phyloP scores from a whole-genome alignment of 2,113 vertebrate genomes.

The Plecturocebus donacophilus region DNA sequence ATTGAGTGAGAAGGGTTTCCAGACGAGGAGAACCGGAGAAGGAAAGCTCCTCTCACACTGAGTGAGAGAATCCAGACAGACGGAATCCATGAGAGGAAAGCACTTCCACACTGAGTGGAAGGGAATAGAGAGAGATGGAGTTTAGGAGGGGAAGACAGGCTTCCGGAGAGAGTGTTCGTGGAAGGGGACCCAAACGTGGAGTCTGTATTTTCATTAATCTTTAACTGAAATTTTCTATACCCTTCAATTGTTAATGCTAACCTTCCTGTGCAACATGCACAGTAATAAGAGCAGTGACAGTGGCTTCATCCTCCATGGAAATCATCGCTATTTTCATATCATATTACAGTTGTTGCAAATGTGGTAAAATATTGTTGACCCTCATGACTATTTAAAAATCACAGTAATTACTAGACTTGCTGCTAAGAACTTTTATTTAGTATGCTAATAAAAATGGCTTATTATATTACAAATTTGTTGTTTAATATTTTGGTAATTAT shows the following conservation, averaged over 20 bases:
- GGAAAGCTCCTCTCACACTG: too few relatives aligned
- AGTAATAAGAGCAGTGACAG: neutral
- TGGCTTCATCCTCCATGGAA: neutral
- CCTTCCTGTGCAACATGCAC: neutral
- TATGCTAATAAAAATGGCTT: neutral
- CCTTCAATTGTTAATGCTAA: neutral
- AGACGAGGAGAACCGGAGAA: too few relatives aligned
- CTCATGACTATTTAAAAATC: neutral
- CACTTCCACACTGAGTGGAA: too few relatives aligned
- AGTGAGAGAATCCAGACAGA: too few relatives aligned
- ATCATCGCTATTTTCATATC: neutral
- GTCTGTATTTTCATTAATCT: neutral
- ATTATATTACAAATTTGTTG: neutral
- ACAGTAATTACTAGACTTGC: neutral
- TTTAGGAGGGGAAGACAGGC: too few relatives aligned
- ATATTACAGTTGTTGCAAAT: neutral
- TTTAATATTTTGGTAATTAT: neutral
- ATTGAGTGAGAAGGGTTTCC: too few relatives aligned
- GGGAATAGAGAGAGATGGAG: too few relatives aligned
- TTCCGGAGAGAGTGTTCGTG: too few relatives aligned
- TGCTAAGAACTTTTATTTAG: neutral
- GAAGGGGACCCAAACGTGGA: too few relatives aligned
- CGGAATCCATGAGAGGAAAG: too few relatives aligned
- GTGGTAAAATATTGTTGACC: neutral
- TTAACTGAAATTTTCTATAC: neutral